Base-by-base conservation (phyloP, 2,113 vertebrate species). In the Hydrochoerus hydrochaeris region DNA sequence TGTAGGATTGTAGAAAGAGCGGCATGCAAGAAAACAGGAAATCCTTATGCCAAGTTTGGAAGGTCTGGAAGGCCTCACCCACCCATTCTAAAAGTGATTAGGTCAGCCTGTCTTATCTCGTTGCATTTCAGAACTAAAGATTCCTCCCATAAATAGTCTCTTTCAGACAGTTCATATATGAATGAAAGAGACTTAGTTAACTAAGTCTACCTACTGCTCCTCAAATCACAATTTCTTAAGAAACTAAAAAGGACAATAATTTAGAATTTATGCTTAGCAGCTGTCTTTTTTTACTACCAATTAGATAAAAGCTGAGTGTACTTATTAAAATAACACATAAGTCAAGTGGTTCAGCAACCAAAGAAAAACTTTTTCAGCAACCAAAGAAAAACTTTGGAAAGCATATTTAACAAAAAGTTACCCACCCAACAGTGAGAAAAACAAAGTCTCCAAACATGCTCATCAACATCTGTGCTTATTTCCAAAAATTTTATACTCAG, bases 321-420 rank as follows among this genome's bases (percentile, higher is more conserved):
- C 75, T 96, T 90, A 92, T 92, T 97, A 92, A 97, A 97, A 87
- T 78, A 97, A 94, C 38, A 93, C 24, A 54, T 12, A 95, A 85
- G 77, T 85, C 12, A 69, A 95, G 65, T 41, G 60, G 52, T 78
- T 91, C 52, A 75, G 69, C n/a, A 90, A 95, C 58, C 22, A 73
- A 69, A 63, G 52, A 62, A 65, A 60, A 84, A 67, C 41, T 85
- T 46, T 26, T 78, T 91, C 52, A 75, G 69, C n/a, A 90, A 95
- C 58, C 22, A 73, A 69, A 63, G 52, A 62, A 65, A 60, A 84
- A 67, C 41, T 85, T 46, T 26, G 65, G 85, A 95, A 94, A 22
- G 24, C 58, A 44, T 46, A 62, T 26, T 58, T 85, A 88, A 85
- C 38, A 88, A 95, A 96, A 67, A 28, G 11, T 30, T 85, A 28